Base-by-base conservation (phyloP, 2,888 invertebrate genomes). In the Colletes collaris region DNA sequence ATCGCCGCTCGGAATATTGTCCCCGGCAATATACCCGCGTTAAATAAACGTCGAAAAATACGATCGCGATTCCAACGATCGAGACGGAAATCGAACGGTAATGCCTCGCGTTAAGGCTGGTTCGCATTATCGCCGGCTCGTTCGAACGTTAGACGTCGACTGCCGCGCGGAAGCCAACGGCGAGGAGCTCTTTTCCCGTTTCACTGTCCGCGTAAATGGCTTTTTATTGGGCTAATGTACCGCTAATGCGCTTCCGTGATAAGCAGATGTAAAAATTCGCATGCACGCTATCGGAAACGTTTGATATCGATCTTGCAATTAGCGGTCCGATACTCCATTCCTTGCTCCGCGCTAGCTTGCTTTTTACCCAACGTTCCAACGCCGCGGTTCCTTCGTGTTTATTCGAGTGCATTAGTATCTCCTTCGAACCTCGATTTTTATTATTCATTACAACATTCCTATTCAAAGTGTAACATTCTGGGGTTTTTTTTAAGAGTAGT, bases 1-100 rank as follows among this genome's bases (percentile, higher is more conserved):
- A 82, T 82, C 74, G 74, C 19, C 79, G 75, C 66, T n/a, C 52
- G 53, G 71, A 79, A 82, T 79, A 76, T 81, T 76, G 78, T 65
- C 19, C 62, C 35, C 50, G 53, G n/a, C 76, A 40, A 82, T 79
- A 84, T 82, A 84, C 83, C 27, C 69, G 63, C 83, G 72, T 72
- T 75, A 78, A 85, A 83, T 72, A 79, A 81, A 44, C 69, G 59
- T 7, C 66, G 16, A 16, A 19, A 66, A 49, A 37, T 46, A 55
- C 53, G 35, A 40, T 53, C 16, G 8, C 56, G 55, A 59, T 65
- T 27, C 35, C 52, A 16, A n/a, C 53, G 49, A 77, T 77, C 59
- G 59, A 19, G 1, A 62, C 52, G n/a, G 16, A 50, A 16, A 72
- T 67, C 63, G 27, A n/a, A 40, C 35, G 52, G 59, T 79, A 80